Percentiles rank a stretch among this genome's conserved stretches.
Conservation (phyloP, 2,113 vertebrate species). For the Halichoerus grypus region DNA sequence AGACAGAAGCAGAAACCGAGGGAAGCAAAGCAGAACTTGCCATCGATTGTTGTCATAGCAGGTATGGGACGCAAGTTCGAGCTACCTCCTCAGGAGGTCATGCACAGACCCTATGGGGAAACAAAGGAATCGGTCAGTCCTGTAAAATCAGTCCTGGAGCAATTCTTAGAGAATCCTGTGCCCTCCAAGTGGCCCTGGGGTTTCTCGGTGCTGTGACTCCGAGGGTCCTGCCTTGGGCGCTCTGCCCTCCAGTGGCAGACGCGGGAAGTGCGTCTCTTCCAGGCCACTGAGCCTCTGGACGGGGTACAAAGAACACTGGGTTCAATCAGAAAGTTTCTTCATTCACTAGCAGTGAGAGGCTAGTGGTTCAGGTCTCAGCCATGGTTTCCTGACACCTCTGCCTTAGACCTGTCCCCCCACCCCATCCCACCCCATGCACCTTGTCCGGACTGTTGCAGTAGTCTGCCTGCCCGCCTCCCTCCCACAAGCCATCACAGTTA, state of each 20-base stretch:
- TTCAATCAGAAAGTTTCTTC: not conserved
- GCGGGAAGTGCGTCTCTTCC: not conserved
- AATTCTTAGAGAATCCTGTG: not conserved
- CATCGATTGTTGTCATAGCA: not conserved
- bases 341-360: accelerated
- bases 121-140: not conserved
- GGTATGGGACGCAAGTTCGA: too few relatives aligned
- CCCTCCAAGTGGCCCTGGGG: accelerated
- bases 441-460: not conserved
- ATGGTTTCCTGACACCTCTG: not conserved
- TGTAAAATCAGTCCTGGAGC: not conserved
- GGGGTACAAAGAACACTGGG: not conserved
- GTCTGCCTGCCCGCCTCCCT: not conserved
- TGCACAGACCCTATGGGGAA: not conserved
- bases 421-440: accelerated
- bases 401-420: too few relatives aligned
- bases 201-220: not conserved
- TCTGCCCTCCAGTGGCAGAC: slow-evolving; percentile 52
- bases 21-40: not conserved
- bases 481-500: accelerated
- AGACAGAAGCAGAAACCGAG: not conserved
- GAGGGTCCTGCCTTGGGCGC: not conserved
- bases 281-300: accelerated
- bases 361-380: not conserved
- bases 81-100: not conserved